These are phyloP conservation scores for Strix aluco DNA, from an alignment of 2,113 vertebrate species.

Conservation along the genomic window DNA sequence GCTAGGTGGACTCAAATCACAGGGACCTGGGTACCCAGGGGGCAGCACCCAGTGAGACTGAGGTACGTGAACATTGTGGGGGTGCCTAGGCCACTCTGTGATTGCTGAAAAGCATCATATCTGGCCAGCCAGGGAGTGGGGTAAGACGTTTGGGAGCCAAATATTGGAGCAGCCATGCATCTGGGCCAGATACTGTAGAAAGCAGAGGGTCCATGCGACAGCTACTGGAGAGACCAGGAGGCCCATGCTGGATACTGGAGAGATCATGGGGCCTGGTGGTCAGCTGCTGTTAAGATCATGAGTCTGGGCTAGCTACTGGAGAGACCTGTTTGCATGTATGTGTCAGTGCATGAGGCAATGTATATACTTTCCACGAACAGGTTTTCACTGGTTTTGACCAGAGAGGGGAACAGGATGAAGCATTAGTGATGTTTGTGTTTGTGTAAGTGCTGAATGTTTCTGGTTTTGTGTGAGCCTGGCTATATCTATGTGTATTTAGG, in stretches of 20 bases:
- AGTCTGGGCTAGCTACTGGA: not conserved
- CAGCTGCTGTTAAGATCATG: not conserved
- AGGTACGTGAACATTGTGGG: not conserved
- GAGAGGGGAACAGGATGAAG: not conserved
- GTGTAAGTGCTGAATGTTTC: not conserved
- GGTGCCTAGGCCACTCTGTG: too few species aligned
- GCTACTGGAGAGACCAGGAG: not conserved
- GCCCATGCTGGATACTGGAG: not conserved
- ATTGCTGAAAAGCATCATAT: not conserved
- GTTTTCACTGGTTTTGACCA: not conserved
- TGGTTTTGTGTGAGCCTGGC: not conserved
- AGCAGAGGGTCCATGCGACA: rapidly evolving
- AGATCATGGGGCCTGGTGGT: not conserved
- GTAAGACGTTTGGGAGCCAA: not conserved
- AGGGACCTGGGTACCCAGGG: not conserved
- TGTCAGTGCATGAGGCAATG: too few species aligned
- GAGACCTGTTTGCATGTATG: not conserved
- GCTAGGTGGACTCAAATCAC: not conserved
- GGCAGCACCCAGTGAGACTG: not conserved
- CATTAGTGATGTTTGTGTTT: not conserved
- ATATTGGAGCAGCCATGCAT: not conserved
- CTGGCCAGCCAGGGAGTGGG: not conserved
- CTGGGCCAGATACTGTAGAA: not conserved
- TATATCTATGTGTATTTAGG: rapidly evolving
- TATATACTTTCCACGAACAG: not conserved